Evolutionary conservation across 2,113 vertebrate species (phyloP).

Genomic region (Tragelaphus strepsiceros): DNA sequence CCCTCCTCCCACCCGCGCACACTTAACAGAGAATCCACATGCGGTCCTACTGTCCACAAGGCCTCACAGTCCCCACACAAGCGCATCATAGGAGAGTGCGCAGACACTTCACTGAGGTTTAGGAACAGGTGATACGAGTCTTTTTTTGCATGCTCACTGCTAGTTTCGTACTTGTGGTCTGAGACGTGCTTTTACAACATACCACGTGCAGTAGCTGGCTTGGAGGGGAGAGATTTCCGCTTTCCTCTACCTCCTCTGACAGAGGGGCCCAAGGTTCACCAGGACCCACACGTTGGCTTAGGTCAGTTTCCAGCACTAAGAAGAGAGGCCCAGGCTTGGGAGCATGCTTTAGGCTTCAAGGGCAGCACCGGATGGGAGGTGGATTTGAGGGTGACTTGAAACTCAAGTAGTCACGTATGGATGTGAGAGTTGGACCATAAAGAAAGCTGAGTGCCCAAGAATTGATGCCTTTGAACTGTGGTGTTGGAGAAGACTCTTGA

Average conservation of each 20-base stretch:
- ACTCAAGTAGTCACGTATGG: not conserved
- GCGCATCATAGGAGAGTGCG: not conserved
- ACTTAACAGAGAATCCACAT: not conserved
- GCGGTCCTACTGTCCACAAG: not conserved
- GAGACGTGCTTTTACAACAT: not conserved
- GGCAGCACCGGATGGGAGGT: not conserved
- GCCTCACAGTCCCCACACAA: not conserved
- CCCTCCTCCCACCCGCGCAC: not conserved
- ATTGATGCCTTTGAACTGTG: not conserved
- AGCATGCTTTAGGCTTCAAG: not conserved
- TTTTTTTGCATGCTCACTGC: too few relatives aligned
- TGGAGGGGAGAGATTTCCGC: too few relatives aligned
- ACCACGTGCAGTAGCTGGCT: not conserved
- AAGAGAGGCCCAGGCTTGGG: not conserved
- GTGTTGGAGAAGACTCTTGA: not conserved
- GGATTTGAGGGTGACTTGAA: not conserved
- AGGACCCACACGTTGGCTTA: not conserved
- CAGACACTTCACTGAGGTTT: fast-evolving
- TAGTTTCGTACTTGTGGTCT: not conserved
- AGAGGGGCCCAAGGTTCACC: not conserved
- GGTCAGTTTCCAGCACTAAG: not conserved
- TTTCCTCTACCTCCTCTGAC: not conserved
- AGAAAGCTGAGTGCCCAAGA: not conserved
- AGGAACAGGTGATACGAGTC: fast-evolving
- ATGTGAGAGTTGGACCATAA: not conserved